Evolutionary conservation across 1,140 invertebrate genomes (phyloP), one percentile per base, ranked within the genome.

Genomic region (Brachionus plicatilis): DNA sequence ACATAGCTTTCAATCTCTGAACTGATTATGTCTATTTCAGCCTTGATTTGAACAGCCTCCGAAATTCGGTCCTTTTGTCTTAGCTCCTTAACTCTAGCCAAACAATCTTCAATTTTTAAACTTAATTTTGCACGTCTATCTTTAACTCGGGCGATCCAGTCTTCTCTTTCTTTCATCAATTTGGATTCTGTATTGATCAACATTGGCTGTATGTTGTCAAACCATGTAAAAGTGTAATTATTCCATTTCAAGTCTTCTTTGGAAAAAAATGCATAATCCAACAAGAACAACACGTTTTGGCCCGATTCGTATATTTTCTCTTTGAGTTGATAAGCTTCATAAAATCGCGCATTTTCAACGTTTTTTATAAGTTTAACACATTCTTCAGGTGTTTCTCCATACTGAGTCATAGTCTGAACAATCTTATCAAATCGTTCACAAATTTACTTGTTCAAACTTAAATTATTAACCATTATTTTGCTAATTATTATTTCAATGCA

Each of bases 371-470:
- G 90, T 85, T 93, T 94, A 1, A 97, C 95, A 11, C 97, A 92
- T 86, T 95, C 94, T n/a, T 93, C 92, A 3, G 95, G 96, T 20
- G 93, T 94, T 86, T 95, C 94, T 0, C 95, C 95, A 85, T 93
- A 93, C 88, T 93, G 93, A 83, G 93, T 94, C n/a, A 95, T 93
- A 87, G 92, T 93, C 76, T 93, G 92, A 0, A 94, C 93, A 91
- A 97, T 96, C 87, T 94, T 93, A 87, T 97, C 95, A 89, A 96
- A 96, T 45, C 92, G 92, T 85, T 92, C 90, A 87, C 94, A 95
- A 70, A 97, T 94, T 92, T 91, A 90, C 87, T 92, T 92, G 89
- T 96, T 95, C 86, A 94, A 93, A 75, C 91, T 91, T 85, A 93
- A 91, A 87, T 95, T 93, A 85, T 94, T 91, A n/a, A 91, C 89